A percentile compares a stretch with the other conserved stretches of the same genome.
These are phyloP conservation scores for Mesorhabditis spiculigera DNA, from an alignment of 2,888 invertebrate genomes.

Conservation along the genomic window DNA sequence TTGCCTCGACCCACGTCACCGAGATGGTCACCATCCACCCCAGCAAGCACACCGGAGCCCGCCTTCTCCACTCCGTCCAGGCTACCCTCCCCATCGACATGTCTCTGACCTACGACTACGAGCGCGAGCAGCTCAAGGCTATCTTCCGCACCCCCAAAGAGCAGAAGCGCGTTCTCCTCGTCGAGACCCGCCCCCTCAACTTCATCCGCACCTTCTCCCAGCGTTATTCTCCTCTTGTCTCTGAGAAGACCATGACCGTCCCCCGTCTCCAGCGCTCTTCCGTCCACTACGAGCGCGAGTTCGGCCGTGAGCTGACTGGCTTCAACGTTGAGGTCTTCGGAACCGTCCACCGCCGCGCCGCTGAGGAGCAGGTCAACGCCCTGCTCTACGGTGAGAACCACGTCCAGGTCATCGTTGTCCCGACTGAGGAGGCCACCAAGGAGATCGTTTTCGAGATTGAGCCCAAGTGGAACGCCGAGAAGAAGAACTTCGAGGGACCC, in stretches of 20 bases:
- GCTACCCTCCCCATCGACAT: conserved; percentile 29
- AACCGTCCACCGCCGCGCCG: conserved; percentile 21
- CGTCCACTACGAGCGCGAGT: conserved; percentile 16
- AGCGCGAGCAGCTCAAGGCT: conserved; percentile 25
- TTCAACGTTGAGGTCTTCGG: conserved; percentile 20
- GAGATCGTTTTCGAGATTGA: conserved; percentile 20
- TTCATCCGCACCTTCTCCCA: conserved; percentile 31
- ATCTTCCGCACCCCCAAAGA: conserved; percentile 26
- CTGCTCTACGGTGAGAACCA: conserved; percentile 21
- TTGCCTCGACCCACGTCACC: conserved; percentile 38
- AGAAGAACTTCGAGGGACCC: conserved; percentile 25
- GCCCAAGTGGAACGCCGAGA: conserved; percentile 23
- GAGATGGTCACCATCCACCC: conserved; percentile 35
- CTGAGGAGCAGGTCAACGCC: conserved; percentile 7
- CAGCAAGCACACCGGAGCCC: conserved; percentile 39
- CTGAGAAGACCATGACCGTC: conserved; percentile 19
- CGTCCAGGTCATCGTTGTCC: conserved; percentile 25
- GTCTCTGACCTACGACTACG: conserved; percentile 24
- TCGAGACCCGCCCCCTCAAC: conserved; percentile 43
- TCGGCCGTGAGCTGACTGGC: conserved; percentile 19
- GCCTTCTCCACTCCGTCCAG: conserved; percentile 36
- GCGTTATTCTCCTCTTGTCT: conserved; percentile 34
- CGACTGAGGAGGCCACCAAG: conserved; percentile 13
- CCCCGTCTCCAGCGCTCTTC: conserved; percentile 15
- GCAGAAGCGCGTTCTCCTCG: conserved; percentile 24